Evolutionary conservation across 2,888 invertebrate genomes (phyloP), one percentile per base, ranked within the genome.

Genomic region (Resseliella maxima): DNA sequence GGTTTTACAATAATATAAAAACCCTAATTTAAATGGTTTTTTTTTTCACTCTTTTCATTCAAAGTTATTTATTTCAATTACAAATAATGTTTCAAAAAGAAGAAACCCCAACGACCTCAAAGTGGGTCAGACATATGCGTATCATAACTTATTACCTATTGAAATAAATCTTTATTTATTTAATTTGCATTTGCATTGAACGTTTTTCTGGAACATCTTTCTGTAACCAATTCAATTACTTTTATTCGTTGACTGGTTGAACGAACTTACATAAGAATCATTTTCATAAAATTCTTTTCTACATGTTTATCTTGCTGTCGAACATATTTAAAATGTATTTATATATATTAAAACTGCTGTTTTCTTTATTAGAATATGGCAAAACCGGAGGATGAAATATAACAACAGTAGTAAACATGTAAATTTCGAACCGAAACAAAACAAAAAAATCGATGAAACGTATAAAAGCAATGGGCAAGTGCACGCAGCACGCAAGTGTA

Each of bases 401-500:
- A 50, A 50, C 12, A 8, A 50, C 8, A 50, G 15, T 15, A 41
- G 41, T 41, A 41, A 15, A 18, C 72, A 72, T 72, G 72, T 72
- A 72, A 27, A 72, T 72, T 72, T 72, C 15, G 27, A 18, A 12
- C 1, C 72, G 15, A 2, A 72, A 72, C 1, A 31, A 31, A 8
- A 2, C 0, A 72, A 72, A 72, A 72, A 72, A 72, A 72, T 72
- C 72, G 72, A 72, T 72, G 72, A 31, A 72, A 72, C 72, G 72
- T 72, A 72, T 31, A 31, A 27, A 35, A 10, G 18, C 31, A 72
- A 72, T 72, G 35, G 72, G 72, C 72, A 72, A 72, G 72, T 72
- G 72, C 72, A 72, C 72, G 72, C 72, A 72, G 72, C 72, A 72
- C 72, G 72, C 72, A 72, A 72, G 31, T 72, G 72, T 72, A 72